Conservation (phyloP, 2,888 invertebrate genomes). For the Oscheius onirici region DNA sequence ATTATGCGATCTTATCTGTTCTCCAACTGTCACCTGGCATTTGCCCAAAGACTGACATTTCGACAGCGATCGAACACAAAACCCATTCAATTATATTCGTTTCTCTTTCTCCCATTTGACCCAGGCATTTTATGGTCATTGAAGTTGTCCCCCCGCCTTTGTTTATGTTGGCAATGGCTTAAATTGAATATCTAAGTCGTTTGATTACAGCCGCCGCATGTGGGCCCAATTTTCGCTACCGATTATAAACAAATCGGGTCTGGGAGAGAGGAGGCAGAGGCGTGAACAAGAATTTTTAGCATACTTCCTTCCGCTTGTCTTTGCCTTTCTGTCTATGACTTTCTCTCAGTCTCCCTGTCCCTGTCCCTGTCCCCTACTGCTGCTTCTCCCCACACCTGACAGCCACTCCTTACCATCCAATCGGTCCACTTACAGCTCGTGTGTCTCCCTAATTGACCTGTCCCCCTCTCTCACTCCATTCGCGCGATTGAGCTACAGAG, state of each 20-base stretch:
- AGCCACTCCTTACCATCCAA: not conserved
- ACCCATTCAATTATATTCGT: not conserved
- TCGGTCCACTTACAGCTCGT: conserved; percentile 13
- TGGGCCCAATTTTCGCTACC: conserved; percentile 23
- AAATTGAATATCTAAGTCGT: conserved; percentile 33
- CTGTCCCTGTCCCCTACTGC: conserved; percentile 7
- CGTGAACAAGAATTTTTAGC: too few species aligned
- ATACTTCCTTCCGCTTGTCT: too few species aligned
- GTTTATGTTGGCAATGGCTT: conserved; percentile 33
- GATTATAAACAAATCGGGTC: conserved; percentile 31
- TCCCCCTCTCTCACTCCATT: not conserved
- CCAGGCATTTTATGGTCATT: not conserved
- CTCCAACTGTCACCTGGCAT: not conserved
- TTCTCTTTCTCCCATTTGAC: conserved; percentile 7
- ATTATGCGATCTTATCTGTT: conserved; percentile 24
- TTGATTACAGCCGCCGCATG: conserved; percentile 28
- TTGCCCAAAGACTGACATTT: not conserved
- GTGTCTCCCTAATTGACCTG: conserved; percentile 24
- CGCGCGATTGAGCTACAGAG: not conserved
- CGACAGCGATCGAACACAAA: not conserved
- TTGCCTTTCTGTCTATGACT: too few species aligned
- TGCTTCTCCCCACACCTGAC: not conserved
- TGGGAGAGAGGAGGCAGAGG: too few species aligned
- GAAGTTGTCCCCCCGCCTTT: not conserved
- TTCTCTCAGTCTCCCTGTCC: not conserved